phyloP scores from a whole-genome alignment of 2,797 vertebrate genomes.

The Pipistrellus kuhlii region DNA sequence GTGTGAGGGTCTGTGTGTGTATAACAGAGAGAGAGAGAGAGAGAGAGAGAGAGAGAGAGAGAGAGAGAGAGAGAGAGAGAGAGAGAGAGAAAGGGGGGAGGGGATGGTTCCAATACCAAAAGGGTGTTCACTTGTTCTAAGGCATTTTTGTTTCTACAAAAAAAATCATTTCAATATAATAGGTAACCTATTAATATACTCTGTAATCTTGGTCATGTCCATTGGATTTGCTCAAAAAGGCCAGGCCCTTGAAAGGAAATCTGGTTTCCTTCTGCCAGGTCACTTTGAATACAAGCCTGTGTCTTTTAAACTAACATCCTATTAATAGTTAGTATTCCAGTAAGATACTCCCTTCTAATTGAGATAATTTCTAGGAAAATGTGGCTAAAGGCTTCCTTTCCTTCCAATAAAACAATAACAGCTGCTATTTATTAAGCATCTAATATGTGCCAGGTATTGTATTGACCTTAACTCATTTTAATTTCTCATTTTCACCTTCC shows the following conservation, averaged over 20 bases:
- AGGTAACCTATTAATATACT: not conserved
- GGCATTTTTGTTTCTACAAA: not conserved
- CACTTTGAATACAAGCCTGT: not conserved
- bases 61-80: no score
- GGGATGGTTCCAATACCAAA: not conserved
- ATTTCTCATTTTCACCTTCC: not conserved
- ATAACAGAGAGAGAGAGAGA: no score
- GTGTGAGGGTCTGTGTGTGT: not conserved
- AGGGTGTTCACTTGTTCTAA: not conserved
- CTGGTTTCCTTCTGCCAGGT: not conserved
- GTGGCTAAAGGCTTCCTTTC: not conserved
- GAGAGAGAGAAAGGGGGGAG: no score
- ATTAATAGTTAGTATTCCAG: not conserved
- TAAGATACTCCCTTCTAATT: not conserved
- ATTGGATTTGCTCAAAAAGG: not conserved
- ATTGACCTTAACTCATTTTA: not conserved
- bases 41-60: no score
- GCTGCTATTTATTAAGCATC: not conserved
- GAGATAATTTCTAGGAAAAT: not conserved
- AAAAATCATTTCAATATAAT: not conserved
- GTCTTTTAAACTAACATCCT: not conserved
- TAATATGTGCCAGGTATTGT: not conserved
- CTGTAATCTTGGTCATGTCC: not conserved
- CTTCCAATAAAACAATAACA: not conserved
- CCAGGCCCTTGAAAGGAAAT: not conserved